Conservation (phyloP, 1,140 invertebrate genomes). For the Drosophila nebulosa region DNA sequence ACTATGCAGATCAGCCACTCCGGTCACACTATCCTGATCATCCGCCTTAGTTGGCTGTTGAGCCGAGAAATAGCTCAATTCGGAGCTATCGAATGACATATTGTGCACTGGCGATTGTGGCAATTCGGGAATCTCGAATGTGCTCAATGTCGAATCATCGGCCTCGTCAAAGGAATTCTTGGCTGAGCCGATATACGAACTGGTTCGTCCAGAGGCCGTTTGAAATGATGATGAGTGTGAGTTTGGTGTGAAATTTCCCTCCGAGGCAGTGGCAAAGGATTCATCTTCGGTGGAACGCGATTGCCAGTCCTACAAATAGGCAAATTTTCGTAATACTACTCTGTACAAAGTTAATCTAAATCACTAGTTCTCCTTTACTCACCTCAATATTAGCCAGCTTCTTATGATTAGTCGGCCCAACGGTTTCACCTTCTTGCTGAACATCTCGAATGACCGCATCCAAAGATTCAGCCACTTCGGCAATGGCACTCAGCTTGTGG, state of each 20-base stretch:
- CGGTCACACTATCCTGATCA: conserved; percentile 66
- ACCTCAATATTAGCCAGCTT: conserved; percentile 74
- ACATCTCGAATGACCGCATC: conserved; percentile 84
- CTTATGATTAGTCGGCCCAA: conserved; percentile 35
- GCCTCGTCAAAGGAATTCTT: conserved; percentile 78
- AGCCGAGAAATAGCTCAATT: conserved; percentile 68
- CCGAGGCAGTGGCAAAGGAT: conserved; percentile 87
- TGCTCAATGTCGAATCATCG: conserved; percentile 69
- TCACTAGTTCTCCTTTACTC: conserved; percentile 15
- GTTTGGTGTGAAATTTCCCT: conserved; percentile 84
- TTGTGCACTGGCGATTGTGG: conserved; percentile 58
- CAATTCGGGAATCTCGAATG: conserved; percentile 68
- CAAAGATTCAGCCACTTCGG: conserved; percentile 85
- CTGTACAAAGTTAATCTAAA: no score
- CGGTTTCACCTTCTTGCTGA: conserved; percentile 69
- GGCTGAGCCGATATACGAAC: conserved; percentile 82
- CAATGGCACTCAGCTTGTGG: conserved; percentile 85
- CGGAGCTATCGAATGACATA: conserved; percentile 78
- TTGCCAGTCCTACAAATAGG: conserved; percentile 78
- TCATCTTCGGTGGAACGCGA: conserved; percentile 82
- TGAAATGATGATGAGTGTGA: conserved; percentile 86
- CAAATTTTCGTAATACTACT: no score
- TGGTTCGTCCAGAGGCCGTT: conserved; percentile 84
- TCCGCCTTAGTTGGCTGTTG: conserved; percentile 36
- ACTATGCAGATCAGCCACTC: conserved; percentile 65